A percentile compares a stretch with the other conserved stretches of the same genome.
These are phyloP conservation scores for Delichon dasypus DNA, from an alignment of 2,797 vertebrate genomes.

Conservation along the genomic window DNA sequence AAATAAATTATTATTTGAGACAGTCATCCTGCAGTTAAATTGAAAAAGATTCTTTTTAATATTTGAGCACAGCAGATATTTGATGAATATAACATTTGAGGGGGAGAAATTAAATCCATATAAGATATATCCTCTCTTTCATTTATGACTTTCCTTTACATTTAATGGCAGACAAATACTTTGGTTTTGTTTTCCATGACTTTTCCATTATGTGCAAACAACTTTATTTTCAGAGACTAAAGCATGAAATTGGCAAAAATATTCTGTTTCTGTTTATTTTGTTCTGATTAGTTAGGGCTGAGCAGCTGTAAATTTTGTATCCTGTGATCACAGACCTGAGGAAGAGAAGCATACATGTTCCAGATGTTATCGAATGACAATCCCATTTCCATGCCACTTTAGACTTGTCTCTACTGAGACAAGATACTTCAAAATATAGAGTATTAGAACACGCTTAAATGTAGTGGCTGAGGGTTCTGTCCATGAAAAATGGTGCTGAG, in stretches of 20 bases:
- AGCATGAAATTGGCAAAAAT: neutral
- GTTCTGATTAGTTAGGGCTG: neutral
- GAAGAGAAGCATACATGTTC: neutral
- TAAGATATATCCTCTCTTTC: neutral
- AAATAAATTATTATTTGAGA: neutral
- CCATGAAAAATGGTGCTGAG: neutral
- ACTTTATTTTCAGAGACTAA: neutral
- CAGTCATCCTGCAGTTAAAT: neutral
- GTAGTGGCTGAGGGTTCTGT: neutral
- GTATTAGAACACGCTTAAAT: neutral
- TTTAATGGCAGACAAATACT: neutral
- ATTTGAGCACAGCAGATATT: neutral
- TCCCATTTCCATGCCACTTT: constrained; percentile 12
- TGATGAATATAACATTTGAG: neutral
- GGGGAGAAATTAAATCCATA: neutral
- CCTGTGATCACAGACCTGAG: neutral
- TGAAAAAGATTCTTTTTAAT: neutral
- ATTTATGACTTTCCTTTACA: neutral
- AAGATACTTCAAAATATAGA: neutral
- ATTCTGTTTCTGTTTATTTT: neutral
- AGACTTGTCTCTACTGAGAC: neutral
- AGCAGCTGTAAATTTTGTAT: neutral
- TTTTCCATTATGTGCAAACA: neutral
- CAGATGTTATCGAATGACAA: neutral
- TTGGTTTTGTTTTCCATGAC: neutral